Base-by-base conservation (phyloP, 2,888 invertebrate species). In the Conchocele bisecta region DNA sequence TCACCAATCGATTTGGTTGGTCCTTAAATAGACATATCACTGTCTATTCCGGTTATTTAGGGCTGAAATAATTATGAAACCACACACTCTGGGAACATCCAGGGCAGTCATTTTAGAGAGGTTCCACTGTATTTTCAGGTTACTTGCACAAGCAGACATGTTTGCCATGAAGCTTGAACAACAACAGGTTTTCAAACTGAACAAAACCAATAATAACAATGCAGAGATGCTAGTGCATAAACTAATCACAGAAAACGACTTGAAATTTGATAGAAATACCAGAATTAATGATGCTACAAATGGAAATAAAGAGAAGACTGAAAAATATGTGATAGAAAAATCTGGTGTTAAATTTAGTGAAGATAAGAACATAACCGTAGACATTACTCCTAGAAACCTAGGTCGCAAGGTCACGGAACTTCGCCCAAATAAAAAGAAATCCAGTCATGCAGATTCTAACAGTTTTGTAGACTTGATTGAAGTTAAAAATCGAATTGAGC, bases 301-400 rank as follows among this genome's bases (percentile, higher is more conserved):
- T 37, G 42, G 41, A 17, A 35, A 53, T 15, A 35, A 33, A 22
- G 37, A n/a, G 9, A 50, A 35, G 31, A 22, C 60, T 22, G 13
- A 37, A 59, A 64, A 67, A 3, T 57, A 58, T 50, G 48, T 39
- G 22, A 11, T 51, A 15, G 78, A 79, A 24, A 81, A 76, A 59
- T 44, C 67, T 11, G 67, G 63, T 26, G 82, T 82, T 9, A 82
- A 78, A 53, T 82, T 82, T 46, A 71, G 76, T 60, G 85, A 85
- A 39, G 79, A 83, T 54, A 76, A 77, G 35, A 85, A 82, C 51
- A 56, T 74, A 15, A 85, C 83, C 1, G 81, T 85, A 24, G 73
- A 81, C 50, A 85, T 85, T 20, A 84, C 85, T 1, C 85, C 85
- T 6, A 81, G 85, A 57, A 83, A 85, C 57, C 46, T 75, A 22